Percentiles rank a stretch among this genome's conserved stretches.
phyloP scores from a whole-genome alignment of 2,888 invertebrate genomes.

The Drosophila neonasuta region DNA sequence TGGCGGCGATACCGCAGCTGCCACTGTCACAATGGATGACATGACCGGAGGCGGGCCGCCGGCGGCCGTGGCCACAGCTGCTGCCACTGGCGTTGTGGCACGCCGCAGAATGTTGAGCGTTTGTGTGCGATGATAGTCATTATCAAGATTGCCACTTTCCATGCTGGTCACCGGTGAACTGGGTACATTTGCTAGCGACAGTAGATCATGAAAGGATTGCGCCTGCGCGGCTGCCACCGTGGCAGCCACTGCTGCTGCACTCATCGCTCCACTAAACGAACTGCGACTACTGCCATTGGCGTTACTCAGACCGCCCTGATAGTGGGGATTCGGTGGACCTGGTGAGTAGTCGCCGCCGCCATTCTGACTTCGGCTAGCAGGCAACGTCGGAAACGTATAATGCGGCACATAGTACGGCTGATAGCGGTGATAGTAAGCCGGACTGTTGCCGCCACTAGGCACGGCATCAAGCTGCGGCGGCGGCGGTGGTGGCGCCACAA shows the following conservation, averaged over 20 bases:
- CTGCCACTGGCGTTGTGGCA: constrained; percentile 38
- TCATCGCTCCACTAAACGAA: constrained; percentile 64
- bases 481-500: constrained; percentile 5
- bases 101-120: constrained; percentile 44
- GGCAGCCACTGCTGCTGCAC: constrained; percentile 67
- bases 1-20: constrained; percentile 71
- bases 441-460: constrained; percentile 50
- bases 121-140: constrained; percentile 46
- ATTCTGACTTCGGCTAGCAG: constrained; percentile 33
- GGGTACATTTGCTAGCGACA: constrained; percentile 56
- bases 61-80: constrained; percentile 43
- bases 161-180: constrained; percentile 42
- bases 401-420: constrained; percentile 70
- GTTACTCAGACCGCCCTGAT: constrained; percentile 57
- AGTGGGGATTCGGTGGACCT: constrained; percentile 56
- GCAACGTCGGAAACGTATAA: constrained; percentile 62
- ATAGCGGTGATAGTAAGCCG: constrained; percentile 62
- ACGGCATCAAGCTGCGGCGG: constrained; percentile 15
- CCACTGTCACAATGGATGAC: constrained; percentile 58
- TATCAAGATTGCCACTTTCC: constrained; percentile 27
- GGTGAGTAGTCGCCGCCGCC: constrained; percentile 40
- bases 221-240: constrained; percentile 65
- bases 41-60: constrained; percentile 44
- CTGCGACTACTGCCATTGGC: constrained; percentile 69
- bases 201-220: constrained; percentile 60